These are phyloP conservation scores for Troides aeacus DNA, from an alignment of 2,888 invertebrate genomes.

Conservation along the genomic window DNA sequence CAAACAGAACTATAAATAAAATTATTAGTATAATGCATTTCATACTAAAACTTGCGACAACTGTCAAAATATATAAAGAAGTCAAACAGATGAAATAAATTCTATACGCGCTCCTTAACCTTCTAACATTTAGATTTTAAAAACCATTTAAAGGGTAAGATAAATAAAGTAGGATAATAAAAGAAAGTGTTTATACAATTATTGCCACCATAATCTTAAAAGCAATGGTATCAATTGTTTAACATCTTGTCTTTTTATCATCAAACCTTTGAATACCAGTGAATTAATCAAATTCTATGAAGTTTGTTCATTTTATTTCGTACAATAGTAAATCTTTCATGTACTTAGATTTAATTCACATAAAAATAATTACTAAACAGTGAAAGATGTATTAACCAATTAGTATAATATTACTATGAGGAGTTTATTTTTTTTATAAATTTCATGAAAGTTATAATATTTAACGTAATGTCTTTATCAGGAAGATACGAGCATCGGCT, in stretches of 20 bases:
- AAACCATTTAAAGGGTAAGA: neutral
- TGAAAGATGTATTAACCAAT: neutral
- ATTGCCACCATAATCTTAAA: slow-evolving; percentile 7
- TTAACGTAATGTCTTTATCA: too few relatives aligned
- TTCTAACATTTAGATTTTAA: neutral
- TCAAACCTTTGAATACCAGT: neutral
- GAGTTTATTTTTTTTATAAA: too few relatives aligned
- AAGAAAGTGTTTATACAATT: slow-evolving; percentile 1
- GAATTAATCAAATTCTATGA: slow-evolving; percentile 31
- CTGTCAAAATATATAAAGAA: too few relatives aligned
- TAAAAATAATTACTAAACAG: too few relatives aligned
- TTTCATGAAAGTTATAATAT: too few relatives aligned
- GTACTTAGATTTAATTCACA: too few relatives aligned
- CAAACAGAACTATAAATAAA: too few relatives aligned
- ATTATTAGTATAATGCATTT: too few relatives aligned
- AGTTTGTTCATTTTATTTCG: slow-evolving; percentile 43
- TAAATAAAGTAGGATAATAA: neutral
- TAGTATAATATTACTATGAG: neutral
- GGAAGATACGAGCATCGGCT: neutral
- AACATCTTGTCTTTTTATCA: slow-evolving; percentile 2
- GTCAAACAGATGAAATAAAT: too few relatives aligned
- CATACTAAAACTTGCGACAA: too few relatives aligned
- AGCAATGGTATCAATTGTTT: slow-evolving; percentile 2
- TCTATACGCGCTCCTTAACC: too few relatives aligned
- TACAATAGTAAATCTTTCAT: neutral